Percentiles rank a stretch among this genome's conserved stretches.
phyloP scores from a whole-genome alignment of 2,113 vertebrate genomes.

The Pteropus alecto region DNA sequence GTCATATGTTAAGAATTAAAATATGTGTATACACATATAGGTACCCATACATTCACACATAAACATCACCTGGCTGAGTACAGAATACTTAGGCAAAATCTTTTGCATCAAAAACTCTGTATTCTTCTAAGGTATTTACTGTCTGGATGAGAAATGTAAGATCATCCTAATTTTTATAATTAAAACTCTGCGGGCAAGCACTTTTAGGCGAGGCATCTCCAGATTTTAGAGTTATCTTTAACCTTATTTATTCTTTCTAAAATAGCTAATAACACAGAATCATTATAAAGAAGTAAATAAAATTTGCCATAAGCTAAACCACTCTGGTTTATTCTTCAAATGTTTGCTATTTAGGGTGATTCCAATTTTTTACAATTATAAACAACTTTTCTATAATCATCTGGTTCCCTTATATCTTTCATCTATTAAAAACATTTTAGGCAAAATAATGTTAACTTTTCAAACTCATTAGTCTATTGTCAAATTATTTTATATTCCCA shows the following conservation, averaged over 20 bases:
- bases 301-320: background rate
- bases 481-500: background rate
- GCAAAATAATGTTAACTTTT: background rate
- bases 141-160: background rate
- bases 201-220: background rate
- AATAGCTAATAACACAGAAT: background rate
- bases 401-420: background rate
- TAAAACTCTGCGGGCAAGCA: background rate
- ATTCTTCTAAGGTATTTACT: background rate
- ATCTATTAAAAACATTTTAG: background rate
- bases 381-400: background rate
- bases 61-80: background rate
- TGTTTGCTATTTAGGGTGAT: background rate
- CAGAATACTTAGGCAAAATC: background rate
- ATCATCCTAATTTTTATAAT: conserved; percentile 18
- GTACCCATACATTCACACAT: background rate
- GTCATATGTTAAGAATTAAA: background rate
- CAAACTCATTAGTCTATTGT: background rate
- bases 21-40: background rate
- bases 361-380: background rate
- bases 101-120: background rate
- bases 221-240: background rate
- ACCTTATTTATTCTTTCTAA: conserved; percentile 1
- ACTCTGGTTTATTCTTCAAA: background rate
- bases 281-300: conserved; percentile 1